Evolutionary conservation across 2,888 invertebrate species (phyloP).

Genomic region (Pollenia angustigena): DNA sequence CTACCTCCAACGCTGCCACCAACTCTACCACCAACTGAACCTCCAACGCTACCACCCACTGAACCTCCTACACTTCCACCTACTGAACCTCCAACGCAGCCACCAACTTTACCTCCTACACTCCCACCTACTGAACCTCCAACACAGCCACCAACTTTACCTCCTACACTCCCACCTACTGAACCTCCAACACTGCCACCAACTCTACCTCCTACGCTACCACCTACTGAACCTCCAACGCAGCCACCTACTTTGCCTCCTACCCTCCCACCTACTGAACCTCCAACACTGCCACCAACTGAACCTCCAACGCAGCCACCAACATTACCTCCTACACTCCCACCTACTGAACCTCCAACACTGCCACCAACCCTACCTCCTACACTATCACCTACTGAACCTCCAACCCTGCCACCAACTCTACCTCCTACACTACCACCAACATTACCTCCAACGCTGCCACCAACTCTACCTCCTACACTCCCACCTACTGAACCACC

Average conservation of each 20-base stretch:
- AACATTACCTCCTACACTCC: slow-evolving; percentile 4
- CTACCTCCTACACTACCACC: slow-evolving; percentile 34
- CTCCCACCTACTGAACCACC: slow-evolving; percentile 29
- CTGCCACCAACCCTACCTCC: slow-evolving; percentile 48
- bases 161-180: slow-evolving; percentile 7
- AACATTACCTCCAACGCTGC: background rate
- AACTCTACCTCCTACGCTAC: slow-evolving; percentile 24
- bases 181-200: slow-evolving; percentile 24
- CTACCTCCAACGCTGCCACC: slow-evolving; percentile 12
- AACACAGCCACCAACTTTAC: background rate
- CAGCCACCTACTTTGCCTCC: slow-evolving; percentile 53
- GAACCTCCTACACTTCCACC: slow-evolving; percentile 47
- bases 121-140: slow-evolving; percentile 39
- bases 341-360: slow-evolving; percentile 26
- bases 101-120: slow-evolving; percentile 50
- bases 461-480: slow-evolving; percentile 36
- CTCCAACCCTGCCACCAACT: slow-evolving; percentile 42
- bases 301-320: slow-evolving; percentile 35
- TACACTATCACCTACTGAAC: background rate
- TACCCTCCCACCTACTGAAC: slow-evolving; percentile 21
- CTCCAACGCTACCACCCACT: slow-evolving; percentile 31
- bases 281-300: slow-evolving; percentile 26
- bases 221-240: slow-evolving; percentile 47
- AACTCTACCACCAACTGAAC: background rate
- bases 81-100: background rate